These are phyloP conservation scores for Poliocrania exsul DNA, from an alignment of 2,797 vertebrate species.

Conservation along the genomic window DNA sequence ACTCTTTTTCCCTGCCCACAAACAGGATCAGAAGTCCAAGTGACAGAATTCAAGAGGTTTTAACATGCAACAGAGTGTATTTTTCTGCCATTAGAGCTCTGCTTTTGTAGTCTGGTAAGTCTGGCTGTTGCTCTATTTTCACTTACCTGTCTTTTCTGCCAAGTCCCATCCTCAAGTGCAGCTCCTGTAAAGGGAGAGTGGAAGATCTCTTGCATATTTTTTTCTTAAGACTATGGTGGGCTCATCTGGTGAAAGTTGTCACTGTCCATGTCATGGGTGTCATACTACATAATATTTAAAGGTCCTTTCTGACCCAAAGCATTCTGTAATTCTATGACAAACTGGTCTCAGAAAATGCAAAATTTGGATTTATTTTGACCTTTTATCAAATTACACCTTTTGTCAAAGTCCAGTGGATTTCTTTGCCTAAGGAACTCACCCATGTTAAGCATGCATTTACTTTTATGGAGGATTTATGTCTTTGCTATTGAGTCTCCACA, in stretches of 20 bases:
- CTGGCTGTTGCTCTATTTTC: background rate
- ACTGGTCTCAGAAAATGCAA: background rate
- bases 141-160: background rate
- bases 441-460: background rate
- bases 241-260: background rate
- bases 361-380: background rate
- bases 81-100: background rate
- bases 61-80: background rate
- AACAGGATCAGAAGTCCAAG: background rate
- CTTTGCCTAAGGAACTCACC: background rate
- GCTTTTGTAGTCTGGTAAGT: background rate
- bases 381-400: background rate
- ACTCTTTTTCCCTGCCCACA: background rate
- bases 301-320: background rate
- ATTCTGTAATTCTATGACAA: background rate
- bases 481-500: background rate
- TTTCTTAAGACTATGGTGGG: background rate
- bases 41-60: background rate
- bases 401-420: background rate
- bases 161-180: background rate
- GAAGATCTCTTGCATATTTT: background rate
- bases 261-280: background rate
- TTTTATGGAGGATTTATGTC: background rate
- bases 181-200: background rate
- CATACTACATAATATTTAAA: background rate